Percentiles rank a stretch among this genome's conserved stretches.
Conservation (phyloP, 1,140 invertebrate species). For the Zaprionus vittiger region DNA sequence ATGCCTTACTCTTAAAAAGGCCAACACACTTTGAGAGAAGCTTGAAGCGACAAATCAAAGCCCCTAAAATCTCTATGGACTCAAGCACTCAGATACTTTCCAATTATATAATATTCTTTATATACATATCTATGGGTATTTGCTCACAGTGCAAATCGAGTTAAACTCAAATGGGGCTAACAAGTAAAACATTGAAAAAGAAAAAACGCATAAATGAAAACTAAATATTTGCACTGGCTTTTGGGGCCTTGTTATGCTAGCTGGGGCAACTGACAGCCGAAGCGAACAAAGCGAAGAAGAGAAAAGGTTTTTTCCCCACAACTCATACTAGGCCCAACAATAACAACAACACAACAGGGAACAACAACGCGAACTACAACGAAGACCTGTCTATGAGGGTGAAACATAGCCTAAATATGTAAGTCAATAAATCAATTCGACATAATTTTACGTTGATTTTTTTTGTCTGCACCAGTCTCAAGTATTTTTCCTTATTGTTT, state of each 20-base stretch:
- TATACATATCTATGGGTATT: constrained; percentile 33
- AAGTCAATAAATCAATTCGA: constrained; percentile 83
- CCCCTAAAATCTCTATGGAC: neutral
- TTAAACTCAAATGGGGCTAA: constrained; percentile 58
- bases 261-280: constrained; percentile 50
- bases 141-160: constrained; percentile 50
- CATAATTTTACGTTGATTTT: constrained; percentile 73
- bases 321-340: constrained; percentile 24
- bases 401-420: constrained; percentile 74
- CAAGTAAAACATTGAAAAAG: constrained; percentile 32
- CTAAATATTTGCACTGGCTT: constrained; percentile 76
- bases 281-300: constrained; percentile 28
- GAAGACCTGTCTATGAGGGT: constrained; percentile 66
- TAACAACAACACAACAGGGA: neutral
- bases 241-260: constrained; percentile 61
- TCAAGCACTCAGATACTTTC: constrained; percentile 46
- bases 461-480: constrained; percentile 35
- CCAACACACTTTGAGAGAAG: constrained; percentile 16
- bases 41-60: constrained; percentile 2
- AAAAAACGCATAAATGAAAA: constrained; percentile 80
- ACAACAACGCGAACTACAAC: constrained; percentile 33
- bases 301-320: constrained; percentile 52
- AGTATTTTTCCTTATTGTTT: constrained; percentile 50
- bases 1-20: neutral
- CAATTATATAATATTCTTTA: constrained; percentile 61